Evolutionary conservation across 2,888 invertebrate genomes (phyloP), one percentile per base, ranked within the genome.

Genomic region (Hetaerina titia): DNA sequence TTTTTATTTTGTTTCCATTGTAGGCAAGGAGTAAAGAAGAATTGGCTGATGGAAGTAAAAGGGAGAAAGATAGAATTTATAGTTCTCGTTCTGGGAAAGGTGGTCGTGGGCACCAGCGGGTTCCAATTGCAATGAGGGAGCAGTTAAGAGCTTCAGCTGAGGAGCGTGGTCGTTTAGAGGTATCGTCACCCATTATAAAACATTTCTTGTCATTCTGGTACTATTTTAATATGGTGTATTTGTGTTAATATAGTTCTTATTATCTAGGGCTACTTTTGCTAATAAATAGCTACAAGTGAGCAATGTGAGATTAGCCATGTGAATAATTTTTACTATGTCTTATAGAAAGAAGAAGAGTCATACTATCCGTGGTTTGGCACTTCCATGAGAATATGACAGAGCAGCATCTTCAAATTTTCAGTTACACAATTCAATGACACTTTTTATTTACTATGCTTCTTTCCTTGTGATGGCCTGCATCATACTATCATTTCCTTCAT

Each of bases 41-140:
- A n/a, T 69, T 92, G 56, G 92, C 92, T 22, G 92, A 92, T 74
- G 92, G 92, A 92, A 92, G 69, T 92, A 92, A 92, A 92, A 92
- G 92, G 69, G 92, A 92, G 69, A 92, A 92, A 92, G 92, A 92
- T 92, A 92, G 92, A 92, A 92, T 64, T 92, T 92, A 69, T 92
- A 92, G 69, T 92, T 92, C 92, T 92, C 92, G 56, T 92, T 92
- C 92, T 92, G 92, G 92, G 92, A 92, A 92, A 74, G 92, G 64
- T 69, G 69, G 56, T 92, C 92, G 69, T 56, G 92, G 92, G 92
- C 92, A 92, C 31, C 89, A 89, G 58, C 92, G 92, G 19, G 92
- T 64, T 64, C 92, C 92, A 69, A 92, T 92, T 63, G 92, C 92
- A 45, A 92, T 92, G 92, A 92, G 92, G n/a, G 92, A 92, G 92